Percentiles rank a stretch among this genome's conserved stretches.
These are phyloP conservation scores for Luperina testacea DNA, from an alignment of 2,888 invertebrate species.

Conservation along the genomic window DNA sequence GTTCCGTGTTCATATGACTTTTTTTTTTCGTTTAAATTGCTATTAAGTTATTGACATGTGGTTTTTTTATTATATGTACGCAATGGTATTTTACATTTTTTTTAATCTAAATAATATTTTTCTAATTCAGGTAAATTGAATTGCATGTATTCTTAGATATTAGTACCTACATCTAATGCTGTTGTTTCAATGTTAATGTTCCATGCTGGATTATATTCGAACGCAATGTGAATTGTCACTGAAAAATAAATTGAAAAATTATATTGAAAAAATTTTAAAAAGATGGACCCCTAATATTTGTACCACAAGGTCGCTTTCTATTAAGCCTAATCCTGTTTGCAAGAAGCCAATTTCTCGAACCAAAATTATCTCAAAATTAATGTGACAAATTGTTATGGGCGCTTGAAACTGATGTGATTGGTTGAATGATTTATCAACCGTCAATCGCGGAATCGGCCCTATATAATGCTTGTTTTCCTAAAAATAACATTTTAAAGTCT, in stretches of 20 bases:
- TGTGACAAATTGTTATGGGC: background rate
- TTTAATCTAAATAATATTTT: background rate
- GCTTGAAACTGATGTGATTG: background rate
- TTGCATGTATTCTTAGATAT: background rate
- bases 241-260: no score
- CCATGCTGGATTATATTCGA: background rate
- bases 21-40: no score
- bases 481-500: background rate
- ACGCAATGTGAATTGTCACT: background rate
- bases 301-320: background rate
- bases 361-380: background rate
- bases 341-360: background rate
- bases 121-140: background rate
- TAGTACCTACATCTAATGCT: background rate
- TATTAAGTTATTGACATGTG: background rate
- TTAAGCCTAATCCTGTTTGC: background rate
- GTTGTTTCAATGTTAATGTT: no score
- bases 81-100: background rate
- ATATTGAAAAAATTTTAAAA: background rate
- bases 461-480: background rate
- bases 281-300: background rate
- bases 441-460: background rate
- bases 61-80: no score
- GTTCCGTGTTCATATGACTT: no score
- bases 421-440: background rate